Conservation (phyloP, 2,888 invertebrate genomes). For the Rhyacophila evoluta region DNA sequence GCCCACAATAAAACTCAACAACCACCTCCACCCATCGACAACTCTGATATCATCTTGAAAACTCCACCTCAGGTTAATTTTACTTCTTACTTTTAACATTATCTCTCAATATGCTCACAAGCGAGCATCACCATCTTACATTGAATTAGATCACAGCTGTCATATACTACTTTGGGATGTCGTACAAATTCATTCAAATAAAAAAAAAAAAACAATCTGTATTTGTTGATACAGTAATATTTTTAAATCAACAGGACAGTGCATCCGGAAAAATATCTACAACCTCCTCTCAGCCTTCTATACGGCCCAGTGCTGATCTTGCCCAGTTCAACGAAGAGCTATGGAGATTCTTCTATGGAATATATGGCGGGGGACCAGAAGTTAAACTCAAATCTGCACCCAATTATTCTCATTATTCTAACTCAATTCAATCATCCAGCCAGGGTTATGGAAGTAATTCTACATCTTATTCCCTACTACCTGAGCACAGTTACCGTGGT, state of each 20-base stretch:
- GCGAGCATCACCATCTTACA: no score
- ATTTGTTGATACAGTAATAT: no score
- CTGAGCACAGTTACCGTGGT: background rate
- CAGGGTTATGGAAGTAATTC: conserved; percentile 26
- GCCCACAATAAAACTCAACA: conserved; percentile 81
- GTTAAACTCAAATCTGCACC: conserved; percentile 66
- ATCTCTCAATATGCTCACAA: no score
- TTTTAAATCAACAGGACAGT: conserved; percentile 41
- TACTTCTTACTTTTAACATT: no score
- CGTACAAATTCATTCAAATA: no score
- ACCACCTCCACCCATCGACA: conserved; percentile 91
- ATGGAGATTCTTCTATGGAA: conserved; percentile 88
- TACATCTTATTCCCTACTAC: background rate
- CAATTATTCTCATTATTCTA: conserved; percentile 35
- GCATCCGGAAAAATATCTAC: conserved; percentile 16
- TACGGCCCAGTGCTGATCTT: conserved; percentile 72
- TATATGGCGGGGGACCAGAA: conserved; percentile 93
- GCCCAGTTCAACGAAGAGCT: conserved; percentile 86
- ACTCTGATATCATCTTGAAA: conserved; percentile 77
- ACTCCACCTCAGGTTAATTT: conserved; percentile 66
- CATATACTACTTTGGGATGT: no score
- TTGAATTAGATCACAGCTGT: no score
- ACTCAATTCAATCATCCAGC: conserved; percentile 8
- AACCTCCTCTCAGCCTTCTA: conserved; percentile 55
- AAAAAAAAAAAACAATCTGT: no score